Conservation (phyloP, 2,797 vertebrate genomes). For the Periparus ater region DNA sequence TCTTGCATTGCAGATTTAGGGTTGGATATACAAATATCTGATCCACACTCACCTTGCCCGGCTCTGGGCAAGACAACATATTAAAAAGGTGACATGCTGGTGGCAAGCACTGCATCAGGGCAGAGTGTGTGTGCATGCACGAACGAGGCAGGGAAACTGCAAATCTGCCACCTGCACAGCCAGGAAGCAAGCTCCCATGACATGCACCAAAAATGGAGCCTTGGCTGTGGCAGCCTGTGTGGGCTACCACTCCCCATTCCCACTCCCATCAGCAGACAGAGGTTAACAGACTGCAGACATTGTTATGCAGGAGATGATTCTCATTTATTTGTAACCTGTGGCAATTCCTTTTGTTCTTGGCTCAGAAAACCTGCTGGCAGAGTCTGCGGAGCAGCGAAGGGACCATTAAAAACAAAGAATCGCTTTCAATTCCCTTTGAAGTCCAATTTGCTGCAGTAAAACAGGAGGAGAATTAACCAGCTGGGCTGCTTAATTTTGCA, state of each 20-base stretch:
- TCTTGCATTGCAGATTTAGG: background rate
- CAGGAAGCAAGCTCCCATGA: background rate
- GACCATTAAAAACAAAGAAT: constrained; percentile 74
- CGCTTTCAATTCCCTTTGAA: constrained; percentile 74
- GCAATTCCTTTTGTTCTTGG: constrained; percentile 71
- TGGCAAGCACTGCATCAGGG: background rate
- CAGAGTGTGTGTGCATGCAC: background rate
- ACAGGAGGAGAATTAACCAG: constrained; percentile 62
- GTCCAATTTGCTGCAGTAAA: constrained; percentile 74
- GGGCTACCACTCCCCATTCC: background rate
- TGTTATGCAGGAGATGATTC: constrained; percentile 70
- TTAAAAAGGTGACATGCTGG: background rate
- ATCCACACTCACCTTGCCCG: background rate
- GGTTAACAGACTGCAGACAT: constrained; percentile 55
- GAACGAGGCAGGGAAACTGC: background rate
- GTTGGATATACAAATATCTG: background rate
- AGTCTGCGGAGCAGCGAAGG: constrained; percentile 37
- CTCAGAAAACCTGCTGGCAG: constrained; percentile 58
- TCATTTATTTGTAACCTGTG: constrained; percentile 75
- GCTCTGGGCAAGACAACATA: background rate
- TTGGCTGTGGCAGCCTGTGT: background rate
- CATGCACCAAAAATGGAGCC: background rate
- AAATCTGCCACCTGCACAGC: background rate
- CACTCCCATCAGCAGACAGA: constrained; percentile 3
- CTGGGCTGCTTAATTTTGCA: constrained; percentile 43